Evolutionary conservation across 1,140 invertebrate species (phyloP).

Genomic region (Olivierus martensii): DNA sequence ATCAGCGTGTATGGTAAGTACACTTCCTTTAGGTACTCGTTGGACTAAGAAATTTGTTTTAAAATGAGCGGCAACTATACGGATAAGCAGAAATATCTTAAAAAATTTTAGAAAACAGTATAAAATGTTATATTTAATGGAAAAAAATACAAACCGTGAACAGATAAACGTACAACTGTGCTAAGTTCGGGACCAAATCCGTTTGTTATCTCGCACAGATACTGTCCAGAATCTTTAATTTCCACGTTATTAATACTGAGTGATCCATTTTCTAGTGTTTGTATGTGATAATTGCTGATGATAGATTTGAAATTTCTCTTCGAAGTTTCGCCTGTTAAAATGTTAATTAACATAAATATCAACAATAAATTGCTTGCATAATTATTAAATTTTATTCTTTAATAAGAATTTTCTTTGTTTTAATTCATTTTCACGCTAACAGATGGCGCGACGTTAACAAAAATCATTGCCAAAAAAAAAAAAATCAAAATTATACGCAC

Average conservation of each 20-base stretch:
- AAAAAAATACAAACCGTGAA: constrained; percentile 36
- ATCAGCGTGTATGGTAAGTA: constrained; percentile 29
- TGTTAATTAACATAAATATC: too few relatives aligned
- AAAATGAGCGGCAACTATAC: constrained; percentile 23
- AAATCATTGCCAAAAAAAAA: too few relatives aligned
- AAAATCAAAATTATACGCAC: too few relatives aligned
- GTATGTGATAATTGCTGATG: constrained; percentile 21
- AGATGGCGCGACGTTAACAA: too few relatives aligned
- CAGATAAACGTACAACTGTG: constrained; percentile 38
- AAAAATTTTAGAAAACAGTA: background rate
- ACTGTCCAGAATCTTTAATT: constrained; percentile 37
- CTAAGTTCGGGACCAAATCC: constrained; percentile 81
- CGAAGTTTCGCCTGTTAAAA: constrained; percentile 5
- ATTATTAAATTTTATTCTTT: too few relatives aligned
- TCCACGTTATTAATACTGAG: constrained; percentile 34
- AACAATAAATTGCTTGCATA: too few relatives aligned
- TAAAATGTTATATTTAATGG: background rate
- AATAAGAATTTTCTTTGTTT: too few relatives aligned
- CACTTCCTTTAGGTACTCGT: constrained; percentile 22
- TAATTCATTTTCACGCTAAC: too few relatives aligned
- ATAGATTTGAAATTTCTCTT: constrained; percentile 17
- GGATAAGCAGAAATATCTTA: background rate
- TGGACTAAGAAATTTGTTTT: constrained; percentile 19
- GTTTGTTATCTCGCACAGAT: constrained; percentile 87
- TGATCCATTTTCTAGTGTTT: constrained; percentile 36